A percentile compares a stretch with the other conserved stretches of the same genome.
Conservation (phyloP, 2,113 vertebrate genomes). For the Rallus limicola region DNA sequence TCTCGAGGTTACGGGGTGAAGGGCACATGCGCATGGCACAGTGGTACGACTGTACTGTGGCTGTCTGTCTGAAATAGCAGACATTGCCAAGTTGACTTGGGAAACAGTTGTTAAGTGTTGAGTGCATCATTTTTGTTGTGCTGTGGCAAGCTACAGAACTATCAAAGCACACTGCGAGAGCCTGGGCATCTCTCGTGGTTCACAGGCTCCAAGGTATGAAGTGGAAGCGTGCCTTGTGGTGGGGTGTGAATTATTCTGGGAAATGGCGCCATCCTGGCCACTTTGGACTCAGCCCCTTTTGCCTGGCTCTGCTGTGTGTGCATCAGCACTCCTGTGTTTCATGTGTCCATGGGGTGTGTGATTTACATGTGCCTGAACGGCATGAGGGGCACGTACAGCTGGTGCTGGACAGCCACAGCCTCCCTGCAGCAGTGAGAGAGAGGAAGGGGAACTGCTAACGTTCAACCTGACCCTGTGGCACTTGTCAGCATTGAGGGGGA, state of each 20-base stretch:
- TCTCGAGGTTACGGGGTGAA: rapidly evolving
- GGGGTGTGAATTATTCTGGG: background rate
- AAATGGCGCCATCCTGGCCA: background rate
- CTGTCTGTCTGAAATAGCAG: rapidly evolving
- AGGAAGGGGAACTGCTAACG: rapidly evolving
- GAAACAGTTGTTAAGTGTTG: rapidly evolving
- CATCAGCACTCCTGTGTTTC: background rate
- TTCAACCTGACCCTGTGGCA: background rate
- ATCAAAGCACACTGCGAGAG: rapidly evolving
- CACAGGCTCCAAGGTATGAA: rapidly evolving
- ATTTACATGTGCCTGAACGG: rapidly evolving
- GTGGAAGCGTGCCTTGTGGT: background rate
- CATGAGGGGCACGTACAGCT: background rate
- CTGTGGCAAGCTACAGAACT: rapidly evolving
- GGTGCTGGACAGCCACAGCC: background rate
- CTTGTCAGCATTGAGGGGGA: background rate
- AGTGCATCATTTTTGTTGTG: background rate
- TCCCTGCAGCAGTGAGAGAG: background rate
- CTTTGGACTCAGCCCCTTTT: rapidly evolving
- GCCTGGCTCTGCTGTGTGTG: rapidly evolving
- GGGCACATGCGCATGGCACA: rapidly evolving
- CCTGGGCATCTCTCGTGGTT: rapidly evolving
- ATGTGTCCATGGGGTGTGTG: rapidly evolving
- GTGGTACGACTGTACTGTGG: rapidly evolving
- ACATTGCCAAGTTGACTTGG: background rate